Evolutionary conservation across 1,140 invertebrate genomes (phyloP), one percentile per base, ranked within the genome.

Genomic region (Ditylenchus dipsaci): DNA sequence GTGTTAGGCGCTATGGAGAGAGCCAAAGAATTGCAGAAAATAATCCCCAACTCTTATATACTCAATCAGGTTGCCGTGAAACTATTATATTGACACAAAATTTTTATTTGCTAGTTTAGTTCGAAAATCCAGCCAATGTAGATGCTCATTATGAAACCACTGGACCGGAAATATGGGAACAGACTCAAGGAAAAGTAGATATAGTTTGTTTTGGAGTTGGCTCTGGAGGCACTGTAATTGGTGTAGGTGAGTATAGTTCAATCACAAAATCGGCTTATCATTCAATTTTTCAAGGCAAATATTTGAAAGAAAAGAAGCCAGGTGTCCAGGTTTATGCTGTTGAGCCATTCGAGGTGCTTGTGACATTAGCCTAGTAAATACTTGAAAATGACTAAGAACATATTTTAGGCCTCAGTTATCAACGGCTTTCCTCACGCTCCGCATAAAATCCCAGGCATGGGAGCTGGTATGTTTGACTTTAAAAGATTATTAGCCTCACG

Each of bases 111-210:
- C n/a, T n/a, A n/a, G n/a, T 59, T 59, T 65, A 76, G 78, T 81
- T 81, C 59, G 76, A 60, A 57, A 81, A 81, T 57, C 76, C 74
- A 0, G 77, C 74, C 7, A 81, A 81, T 63, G 73, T 74, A 5
- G 64, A 75, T 49, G 70, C 73, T 59, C 79, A 81, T 62, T 81
- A 83, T 57, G 42, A 67, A 17, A 81, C 81, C 1, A 81, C 79
- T 1, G 79, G 79, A 49, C 79, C 79, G 13, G 79, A 81, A 65
- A 81, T 81, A 43, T 82, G 81, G 79, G 45, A 23, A 1, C 79
- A 81, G 61, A 83, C 80, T n/a, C 21, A 71, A 13, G 79, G 79
- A 29, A 69, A 82, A 57, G 77, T 81, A 13, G 81, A 83, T 63
- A 69, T 71, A 21, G 72, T 69, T 49, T 78, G 76, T 15, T 81